Evolutionary conservation across 2,113 vertebrate genomes (phyloP).

Genomic region (Raja brachyura): DNA sequence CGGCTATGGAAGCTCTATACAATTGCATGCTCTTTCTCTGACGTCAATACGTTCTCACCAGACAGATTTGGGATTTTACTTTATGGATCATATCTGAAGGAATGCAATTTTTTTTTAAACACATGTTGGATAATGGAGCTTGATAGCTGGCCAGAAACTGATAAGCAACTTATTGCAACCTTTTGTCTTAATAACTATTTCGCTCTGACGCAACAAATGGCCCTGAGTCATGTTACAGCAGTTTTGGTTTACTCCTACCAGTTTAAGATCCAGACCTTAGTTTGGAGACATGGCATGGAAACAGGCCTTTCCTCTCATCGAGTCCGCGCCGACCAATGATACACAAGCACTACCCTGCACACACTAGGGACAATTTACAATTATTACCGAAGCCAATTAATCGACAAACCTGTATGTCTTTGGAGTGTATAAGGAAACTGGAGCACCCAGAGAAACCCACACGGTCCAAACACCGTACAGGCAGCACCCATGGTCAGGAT

Average conservation of each 20-base stretch:
- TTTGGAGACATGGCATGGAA: no score
- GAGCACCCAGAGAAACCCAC: no score
- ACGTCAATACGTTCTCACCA: not conserved
- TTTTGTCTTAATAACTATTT: not conserved
- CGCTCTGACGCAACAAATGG: not conserved
- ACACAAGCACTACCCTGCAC: no score
- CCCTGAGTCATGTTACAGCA: not conserved
- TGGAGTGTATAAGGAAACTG: no score
- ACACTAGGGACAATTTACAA: no score
- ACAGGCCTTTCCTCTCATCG: no score
- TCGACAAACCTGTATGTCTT: no score
- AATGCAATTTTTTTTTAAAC: not conserved
- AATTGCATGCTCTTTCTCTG: not conserved
- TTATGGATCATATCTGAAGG: not conserved
- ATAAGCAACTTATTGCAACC: slow-evolving; percentile 4
- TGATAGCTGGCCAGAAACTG: not conserved
- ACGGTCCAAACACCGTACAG: no score
- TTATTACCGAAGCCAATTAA: no score
- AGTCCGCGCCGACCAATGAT: no score
- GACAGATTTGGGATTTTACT: not conserved
- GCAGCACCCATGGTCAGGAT: no score
- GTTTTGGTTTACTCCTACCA: not conserved
- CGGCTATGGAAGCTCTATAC: not conserved
- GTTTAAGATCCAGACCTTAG: not conserved
- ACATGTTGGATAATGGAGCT: not conserved